phyloP scores from a whole-genome alignment of 2,888 invertebrate genomes.

The Cistogaster globosa region DNA sequence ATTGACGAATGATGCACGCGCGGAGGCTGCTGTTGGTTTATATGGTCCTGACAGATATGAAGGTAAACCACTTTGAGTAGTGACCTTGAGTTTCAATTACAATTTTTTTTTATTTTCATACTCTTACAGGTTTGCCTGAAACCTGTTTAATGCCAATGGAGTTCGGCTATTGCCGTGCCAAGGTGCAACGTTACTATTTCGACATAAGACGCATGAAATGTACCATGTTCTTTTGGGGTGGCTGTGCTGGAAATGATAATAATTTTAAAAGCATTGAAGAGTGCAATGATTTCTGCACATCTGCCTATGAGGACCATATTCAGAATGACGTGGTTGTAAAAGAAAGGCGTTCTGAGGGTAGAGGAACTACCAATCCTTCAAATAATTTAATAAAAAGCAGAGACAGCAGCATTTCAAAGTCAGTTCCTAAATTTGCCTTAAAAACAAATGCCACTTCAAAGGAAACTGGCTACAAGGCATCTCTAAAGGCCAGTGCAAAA shows the following conservation, averaged over 20 bases:
- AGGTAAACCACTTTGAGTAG: conserved; percentile 50
- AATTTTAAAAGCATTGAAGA: conserved; percentile 87
- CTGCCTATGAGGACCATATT: conserved; percentile 64
- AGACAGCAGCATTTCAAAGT: conserved; percentile 32
- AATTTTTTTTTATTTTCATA: not conserved
- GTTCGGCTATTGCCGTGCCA: conserved; percentile 89
- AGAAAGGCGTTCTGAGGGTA: conserved; percentile 31
- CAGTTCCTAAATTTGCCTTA: conserved; percentile 58
- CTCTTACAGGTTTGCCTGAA: conserved; percentile 80
- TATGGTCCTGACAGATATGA: conserved; percentile 73
- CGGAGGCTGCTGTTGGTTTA: conserved; percentile 69
- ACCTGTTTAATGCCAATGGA: conserved; percentile 88
- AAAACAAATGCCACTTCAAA: conserved; percentile 54
- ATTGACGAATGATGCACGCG: conserved; percentile 33
- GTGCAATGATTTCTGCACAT: conserved; percentile 82
- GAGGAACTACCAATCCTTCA: conserved; percentile 26
- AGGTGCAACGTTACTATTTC: conserved; percentile 90
- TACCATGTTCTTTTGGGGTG: conserved; percentile 89
- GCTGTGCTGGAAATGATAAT: conserved; percentile 89
- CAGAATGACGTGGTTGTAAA: conserved; percentile 48
- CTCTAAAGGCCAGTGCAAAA: conserved; percentile 59
- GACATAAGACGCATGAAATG: conserved; percentile 85
- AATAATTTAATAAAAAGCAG: conserved; percentile 49
- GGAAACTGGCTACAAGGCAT: conserved; percentile 52
- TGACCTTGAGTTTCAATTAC: conserved; percentile 31